A percentile compares a stretch with the other conserved stretches of the same genome.
phyloP scores from a whole-genome alignment of 2,113 vertebrate genomes.

The Nestor notabilis region DNA sequence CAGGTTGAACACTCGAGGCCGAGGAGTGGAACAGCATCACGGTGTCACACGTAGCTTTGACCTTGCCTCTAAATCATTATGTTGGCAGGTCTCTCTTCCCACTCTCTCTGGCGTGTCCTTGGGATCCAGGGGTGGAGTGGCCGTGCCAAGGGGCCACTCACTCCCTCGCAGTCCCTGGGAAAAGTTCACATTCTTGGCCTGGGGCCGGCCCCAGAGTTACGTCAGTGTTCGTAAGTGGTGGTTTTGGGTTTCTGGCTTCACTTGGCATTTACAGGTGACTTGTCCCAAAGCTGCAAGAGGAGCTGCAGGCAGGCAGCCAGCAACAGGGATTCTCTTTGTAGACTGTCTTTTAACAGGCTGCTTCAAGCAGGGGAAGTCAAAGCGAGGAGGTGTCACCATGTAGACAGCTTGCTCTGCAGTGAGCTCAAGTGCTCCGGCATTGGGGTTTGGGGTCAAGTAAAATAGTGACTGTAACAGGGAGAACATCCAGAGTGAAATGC shows the following conservation, averaged over 20 bases:
- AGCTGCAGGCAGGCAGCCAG: not conserved
- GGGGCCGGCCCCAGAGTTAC: not conserved
- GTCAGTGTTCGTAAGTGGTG: conserved; percentile 17
- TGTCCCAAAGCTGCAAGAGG: not conserved
- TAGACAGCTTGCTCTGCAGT: rapidly evolving
- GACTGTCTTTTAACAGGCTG: not conserved
- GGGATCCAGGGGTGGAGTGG: not conserved
- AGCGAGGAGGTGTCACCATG: not conserved
- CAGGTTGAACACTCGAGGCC: rapidly evolving
- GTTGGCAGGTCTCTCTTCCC: not conserved
- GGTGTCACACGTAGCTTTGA: not conserved
- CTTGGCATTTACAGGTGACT: conserved; percentile 54
- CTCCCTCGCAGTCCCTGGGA: not conserved
- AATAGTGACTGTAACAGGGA: rapidly evolving
- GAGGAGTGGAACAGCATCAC: not conserved
- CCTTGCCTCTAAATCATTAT: conserved; percentile 36
- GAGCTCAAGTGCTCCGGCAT: rapidly evolving
- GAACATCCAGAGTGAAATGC: rapidly evolving
- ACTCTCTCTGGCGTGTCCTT: not conserved
- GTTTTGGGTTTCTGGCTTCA: conserved; percentile 66
- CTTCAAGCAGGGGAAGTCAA: not conserved
- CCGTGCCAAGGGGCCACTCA: not conserved
- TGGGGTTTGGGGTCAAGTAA: not conserved
- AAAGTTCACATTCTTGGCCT: conserved; percentile 76
- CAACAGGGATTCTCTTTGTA: not conserved